Conservation (phyloP, 2,888 invertebrate genomes). For the Polietes domitor region DNA sequence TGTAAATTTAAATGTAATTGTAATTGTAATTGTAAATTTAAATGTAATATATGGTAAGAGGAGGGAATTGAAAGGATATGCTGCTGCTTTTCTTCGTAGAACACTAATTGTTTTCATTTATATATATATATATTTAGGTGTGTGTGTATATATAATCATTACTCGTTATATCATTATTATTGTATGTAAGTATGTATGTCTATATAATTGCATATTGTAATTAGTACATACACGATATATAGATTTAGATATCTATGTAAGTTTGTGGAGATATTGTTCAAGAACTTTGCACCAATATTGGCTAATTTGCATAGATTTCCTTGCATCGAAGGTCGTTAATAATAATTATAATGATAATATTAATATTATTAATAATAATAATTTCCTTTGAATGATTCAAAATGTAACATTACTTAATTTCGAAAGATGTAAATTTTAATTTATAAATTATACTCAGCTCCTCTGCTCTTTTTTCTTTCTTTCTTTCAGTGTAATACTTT, state of each 20-base stretch:
- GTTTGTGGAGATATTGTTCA: conserved; percentile 27
- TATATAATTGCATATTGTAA: conserved; percentile 45
- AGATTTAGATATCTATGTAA: too few species aligned
- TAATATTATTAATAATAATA: too few species aligned
- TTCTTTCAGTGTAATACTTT: conserved; percentile 54
- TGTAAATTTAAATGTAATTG: neutral
- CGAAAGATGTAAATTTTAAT: conserved; percentile 56
- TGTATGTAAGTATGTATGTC: conserved; percentile 18
- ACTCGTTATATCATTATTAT: conserved; percentile 22
- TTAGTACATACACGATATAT: too few species aligned
- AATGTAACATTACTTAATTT: conserved; percentile 54
- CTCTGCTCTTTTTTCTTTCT: too few species aligned
- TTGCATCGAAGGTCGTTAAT: conserved; percentile 5
- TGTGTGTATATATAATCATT: too few species aligned
- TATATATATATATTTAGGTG: too few species aligned
- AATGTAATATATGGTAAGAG: conserved; percentile 22
- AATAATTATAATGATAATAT: conserved; percentile 1
- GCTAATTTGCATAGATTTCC: conserved; percentile 6
- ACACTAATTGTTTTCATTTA: conserved; percentile 31
- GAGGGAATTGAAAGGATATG: conserved; percentile 62
- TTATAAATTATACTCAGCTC: conserved; percentile 58
- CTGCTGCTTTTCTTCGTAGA: conserved; percentile 28
- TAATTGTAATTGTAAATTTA: conserved; percentile 4
- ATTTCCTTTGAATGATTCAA: neutral
- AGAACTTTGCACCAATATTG: conserved; percentile 32